Evolutionary conservation across 2,797 vertebrate genomes (phyloP).

Genomic region (Sebastes elongatus): DNA sequence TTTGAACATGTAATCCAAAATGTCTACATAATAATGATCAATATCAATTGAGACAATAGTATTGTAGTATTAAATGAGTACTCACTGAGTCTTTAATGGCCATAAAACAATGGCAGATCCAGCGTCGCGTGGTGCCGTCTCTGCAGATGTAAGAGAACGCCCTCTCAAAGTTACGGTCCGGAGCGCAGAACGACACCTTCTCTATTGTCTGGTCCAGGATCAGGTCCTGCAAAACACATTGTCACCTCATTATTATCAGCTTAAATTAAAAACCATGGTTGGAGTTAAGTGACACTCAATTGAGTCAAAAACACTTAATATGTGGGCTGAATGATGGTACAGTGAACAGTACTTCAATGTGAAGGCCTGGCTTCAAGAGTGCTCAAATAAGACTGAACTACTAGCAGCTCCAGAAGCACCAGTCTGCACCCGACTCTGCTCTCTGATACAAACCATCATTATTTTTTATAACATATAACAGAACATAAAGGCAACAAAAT

Average conservation of each 20-base stretch:
- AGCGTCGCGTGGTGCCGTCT: constrained; percentile 96
- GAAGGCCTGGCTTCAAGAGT: not conserved
- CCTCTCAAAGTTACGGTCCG: constrained; percentile 97
- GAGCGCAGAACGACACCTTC: constrained; percentile 99
- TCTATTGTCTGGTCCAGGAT: constrained; percentile 99
- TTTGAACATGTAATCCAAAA: not conserved
- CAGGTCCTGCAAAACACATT: constrained; percentile 86
- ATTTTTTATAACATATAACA: not conserved
- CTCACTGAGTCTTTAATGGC: constrained; percentile 97
- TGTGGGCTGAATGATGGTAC: not conserved
- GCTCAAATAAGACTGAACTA: not conserved
- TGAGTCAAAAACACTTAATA: not conserved
- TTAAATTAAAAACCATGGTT: not conserved
- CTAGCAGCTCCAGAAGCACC: not conserved
- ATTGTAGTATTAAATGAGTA: not conserved
- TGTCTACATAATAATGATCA: not conserved
- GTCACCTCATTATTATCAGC: not conserved
- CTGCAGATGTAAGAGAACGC: constrained; percentile 99
- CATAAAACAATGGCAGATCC: constrained; percentile 99
- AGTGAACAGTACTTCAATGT: constrained; percentile 14
- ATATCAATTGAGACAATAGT: not conserved
- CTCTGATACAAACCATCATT: not conserved
- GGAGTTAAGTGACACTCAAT: not conserved
- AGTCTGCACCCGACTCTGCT: not conserved
- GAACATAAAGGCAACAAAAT: not conserved